phyloP scores from a whole-genome alignment of 2,113 vertebrate species.

The Crotophaga sulcirostris region DNA sequence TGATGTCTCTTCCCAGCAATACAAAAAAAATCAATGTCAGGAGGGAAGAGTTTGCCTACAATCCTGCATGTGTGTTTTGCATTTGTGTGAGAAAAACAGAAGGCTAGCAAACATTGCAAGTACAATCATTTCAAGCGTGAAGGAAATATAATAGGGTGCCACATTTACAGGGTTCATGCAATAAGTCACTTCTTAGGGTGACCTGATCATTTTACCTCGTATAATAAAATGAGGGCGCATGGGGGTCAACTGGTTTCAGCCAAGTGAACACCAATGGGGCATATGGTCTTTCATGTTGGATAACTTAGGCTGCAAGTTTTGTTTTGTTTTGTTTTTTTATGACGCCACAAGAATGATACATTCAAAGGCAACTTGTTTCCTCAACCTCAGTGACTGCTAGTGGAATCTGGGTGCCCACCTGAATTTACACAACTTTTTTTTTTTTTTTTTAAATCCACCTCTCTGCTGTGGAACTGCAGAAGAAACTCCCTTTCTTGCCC shows the following conservation, averaged over 20 bases:
- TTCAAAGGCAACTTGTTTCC: background rate
- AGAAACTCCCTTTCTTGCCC: background rate
- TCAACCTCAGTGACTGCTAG: background rate
- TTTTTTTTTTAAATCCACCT: background rate
- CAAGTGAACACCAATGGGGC: rapidly evolving
- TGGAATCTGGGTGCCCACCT: background rate
- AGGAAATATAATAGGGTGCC: background rate
- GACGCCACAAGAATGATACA: background rate
- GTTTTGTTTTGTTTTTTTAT: background rate
- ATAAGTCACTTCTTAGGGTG: background rate
- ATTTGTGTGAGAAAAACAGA: background rate
- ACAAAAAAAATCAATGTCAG: background rate
- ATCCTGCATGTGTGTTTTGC: background rate
- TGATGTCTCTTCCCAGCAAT: background rate
- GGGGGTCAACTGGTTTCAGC: background rate
- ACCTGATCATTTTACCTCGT: background rate
- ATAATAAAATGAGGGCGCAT: background rate
- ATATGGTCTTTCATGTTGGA: background rate
- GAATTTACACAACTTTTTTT: background rate
- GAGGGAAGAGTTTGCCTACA: slow-evolving; percentile 1
- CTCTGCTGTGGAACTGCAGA: background rate
- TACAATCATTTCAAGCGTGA: background rate
- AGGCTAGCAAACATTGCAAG: background rate
- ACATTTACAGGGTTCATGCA: background rate
- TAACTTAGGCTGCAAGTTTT: background rate